Evolutionary conservation across 2,797 vertebrate species (phyloP).

Genomic region (Callimico goeldii): DNA sequence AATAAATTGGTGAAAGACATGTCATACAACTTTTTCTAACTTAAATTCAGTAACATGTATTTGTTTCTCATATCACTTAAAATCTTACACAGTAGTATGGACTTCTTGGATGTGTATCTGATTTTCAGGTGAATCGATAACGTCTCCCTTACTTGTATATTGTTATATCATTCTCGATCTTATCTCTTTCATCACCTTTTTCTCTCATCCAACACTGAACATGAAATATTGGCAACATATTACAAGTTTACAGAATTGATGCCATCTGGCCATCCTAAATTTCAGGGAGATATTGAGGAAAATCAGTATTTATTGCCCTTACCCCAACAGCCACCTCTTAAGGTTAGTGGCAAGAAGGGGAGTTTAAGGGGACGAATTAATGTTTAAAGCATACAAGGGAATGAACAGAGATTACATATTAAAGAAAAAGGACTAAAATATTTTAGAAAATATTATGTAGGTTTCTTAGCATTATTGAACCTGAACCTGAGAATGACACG

Average conservation of each 20-base stretch:
- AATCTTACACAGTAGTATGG: background rate
- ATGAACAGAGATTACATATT: background rate
- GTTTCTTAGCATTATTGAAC: background rate
- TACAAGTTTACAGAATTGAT: background rate
- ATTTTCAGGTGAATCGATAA: background rate
- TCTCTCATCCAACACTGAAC: background rate
- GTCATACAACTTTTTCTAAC: background rate
- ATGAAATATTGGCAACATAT: background rate
- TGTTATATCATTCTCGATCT: background rate
- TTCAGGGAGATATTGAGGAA: background rate
- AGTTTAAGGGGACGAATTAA: background rate
- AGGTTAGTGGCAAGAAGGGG: background rate
- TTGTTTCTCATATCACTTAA: conserved; percentile 35
- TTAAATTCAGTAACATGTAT: background rate
- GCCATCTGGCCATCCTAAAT: background rate
- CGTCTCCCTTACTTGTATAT: background rate
- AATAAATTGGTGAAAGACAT: conserved; percentile 1
- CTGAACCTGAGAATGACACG: background rate
- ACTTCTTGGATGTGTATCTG: background rate
- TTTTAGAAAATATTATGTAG: background rate
- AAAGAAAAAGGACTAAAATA: background rate
- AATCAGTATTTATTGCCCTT: background rate
- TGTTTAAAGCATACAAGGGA: background rate
- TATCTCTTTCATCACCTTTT: background rate
- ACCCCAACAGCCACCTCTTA: background rate